Percentiles rank a stretch among this genome's conserved stretches.
phyloP scores from a whole-genome alignment of 2,797 vertebrate species.

The Eulemur rubriventer region DNA sequence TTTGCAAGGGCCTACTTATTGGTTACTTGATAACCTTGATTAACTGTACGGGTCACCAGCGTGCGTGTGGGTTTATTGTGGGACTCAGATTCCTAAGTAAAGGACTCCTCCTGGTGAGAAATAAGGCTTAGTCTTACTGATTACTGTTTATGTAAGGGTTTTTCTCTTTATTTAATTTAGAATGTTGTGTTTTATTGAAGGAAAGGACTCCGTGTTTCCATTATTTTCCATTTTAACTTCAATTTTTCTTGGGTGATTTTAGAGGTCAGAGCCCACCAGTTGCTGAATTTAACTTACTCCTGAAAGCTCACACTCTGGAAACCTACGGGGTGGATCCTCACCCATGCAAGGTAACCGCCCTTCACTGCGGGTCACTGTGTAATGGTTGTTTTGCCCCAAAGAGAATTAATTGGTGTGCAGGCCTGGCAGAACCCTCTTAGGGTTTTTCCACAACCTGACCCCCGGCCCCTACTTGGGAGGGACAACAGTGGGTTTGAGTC shows the following conservation, averaged over 20 bases:
- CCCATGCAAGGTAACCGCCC: slow-evolving; percentile 95
- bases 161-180: slow-evolving; percentile 18
- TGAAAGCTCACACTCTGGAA: slow-evolving; percentile 95
- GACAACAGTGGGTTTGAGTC: not conserved
- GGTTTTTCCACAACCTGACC: not conserved
- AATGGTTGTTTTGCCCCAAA: not conserved
- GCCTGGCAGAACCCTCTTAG: not conserved
- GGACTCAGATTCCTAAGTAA: slow-evolving; percentile 24
- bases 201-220: not conserved
- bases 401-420: not conserved
- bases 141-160: not conserved
- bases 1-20: not conserved
- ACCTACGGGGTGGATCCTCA: slow-evolving; percentile 99
- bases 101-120: slow-evolving; percentile 7
- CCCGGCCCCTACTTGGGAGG: not conserved
- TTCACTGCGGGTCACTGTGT: not conserved
- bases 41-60: slow-evolving; percentile 46
- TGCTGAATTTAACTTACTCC: slow-evolving; percentile 95
- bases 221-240: slow-evolving; percentile 37
- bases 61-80: not conserved
- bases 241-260: slow-evolving; percentile 75
- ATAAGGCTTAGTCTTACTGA: not conserved
- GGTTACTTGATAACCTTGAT: slow-evolving; percentile 63
- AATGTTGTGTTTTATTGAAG: not conserved
- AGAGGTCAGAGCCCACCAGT: slow-evolving; percentile 93